Percentiles rank a stretch among this genome's conserved stretches.
Evolutionary conservation across 1,140 invertebrate species (phyloP).

Genomic region (Hypsibius dujardini): DNA sequence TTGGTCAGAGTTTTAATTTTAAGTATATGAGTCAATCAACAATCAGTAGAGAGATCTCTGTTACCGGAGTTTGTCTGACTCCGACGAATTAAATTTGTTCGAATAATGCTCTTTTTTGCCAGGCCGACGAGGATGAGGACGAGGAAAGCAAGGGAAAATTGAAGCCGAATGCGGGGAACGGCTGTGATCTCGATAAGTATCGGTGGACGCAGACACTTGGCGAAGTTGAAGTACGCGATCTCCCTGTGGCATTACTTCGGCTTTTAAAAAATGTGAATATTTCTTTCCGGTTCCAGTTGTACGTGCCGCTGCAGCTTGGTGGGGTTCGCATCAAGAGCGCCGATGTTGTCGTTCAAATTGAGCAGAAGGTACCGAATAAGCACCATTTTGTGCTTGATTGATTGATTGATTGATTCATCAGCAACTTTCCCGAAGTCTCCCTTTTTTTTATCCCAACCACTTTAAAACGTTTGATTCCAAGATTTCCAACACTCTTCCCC

Average conservation of each 20-base stretch:
- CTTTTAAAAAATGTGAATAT: neutral
- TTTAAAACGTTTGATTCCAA: too few relatives aligned
- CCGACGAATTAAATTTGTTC: too few relatives aligned
- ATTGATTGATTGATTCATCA: neutral
- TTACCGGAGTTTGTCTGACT: too few relatives aligned
- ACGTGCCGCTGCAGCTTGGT: conserved; percentile 57
- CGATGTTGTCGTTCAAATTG: conserved; percentile 1
- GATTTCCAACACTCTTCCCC: too few relatives aligned
- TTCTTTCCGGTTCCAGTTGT: conserved; percentile 44
- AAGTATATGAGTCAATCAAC: too few relatives aligned
- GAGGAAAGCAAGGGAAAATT: conserved; percentile 47
- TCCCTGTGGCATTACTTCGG: neutral
- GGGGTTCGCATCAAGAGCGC: neutral
- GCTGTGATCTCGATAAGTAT: conserved; percentile 81
- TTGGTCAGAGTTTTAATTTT: too few relatives aligned
- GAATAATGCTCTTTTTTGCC: conserved; percentile 25
- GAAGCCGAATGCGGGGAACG: conserved; percentile 84
- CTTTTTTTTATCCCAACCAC: too few relatives aligned
- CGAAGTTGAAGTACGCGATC: conserved; percentile 72
- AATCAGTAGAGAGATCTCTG: too few relatives aligned
- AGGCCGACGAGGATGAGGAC: conserved; percentile 57
- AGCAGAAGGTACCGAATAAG: conserved; percentile 4
- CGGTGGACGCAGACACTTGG: conserved; percentile 87
- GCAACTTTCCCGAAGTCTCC: neutral
- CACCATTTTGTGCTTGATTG: neutral